Percentiles rank a stretch among this genome's conserved stretches.
phyloP scores from a whole-genome alignment of 2,797 vertebrate species.

The Notamacropus eugenii region DNA sequence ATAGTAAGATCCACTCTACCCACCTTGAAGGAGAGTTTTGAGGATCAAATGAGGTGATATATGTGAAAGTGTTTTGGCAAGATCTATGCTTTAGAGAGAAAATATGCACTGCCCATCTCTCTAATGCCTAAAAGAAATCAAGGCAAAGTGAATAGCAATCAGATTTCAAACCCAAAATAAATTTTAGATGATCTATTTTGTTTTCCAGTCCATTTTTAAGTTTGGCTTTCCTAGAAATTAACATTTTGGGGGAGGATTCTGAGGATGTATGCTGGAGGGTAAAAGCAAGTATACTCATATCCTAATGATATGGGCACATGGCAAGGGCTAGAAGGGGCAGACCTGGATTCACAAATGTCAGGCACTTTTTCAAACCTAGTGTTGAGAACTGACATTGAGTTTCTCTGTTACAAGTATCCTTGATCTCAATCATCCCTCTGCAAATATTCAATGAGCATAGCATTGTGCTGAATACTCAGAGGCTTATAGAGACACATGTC shows the following conservation, averaged over 20 bases:
- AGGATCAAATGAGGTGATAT: background rate
- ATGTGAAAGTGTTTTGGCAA: background rate
- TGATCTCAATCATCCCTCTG: background rate
- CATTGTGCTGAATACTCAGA: background rate
- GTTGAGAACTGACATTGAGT: background rate
- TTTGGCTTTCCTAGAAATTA: conserved; percentile 14
- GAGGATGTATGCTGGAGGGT: background rate
- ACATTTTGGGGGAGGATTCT: background rate
- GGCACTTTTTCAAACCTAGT: background rate
- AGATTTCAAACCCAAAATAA: background rate
- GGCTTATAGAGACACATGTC: background rate
- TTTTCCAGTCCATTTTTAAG: background rate
- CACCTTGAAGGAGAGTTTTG: background rate
- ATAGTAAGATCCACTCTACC: background rate
- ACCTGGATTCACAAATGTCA: conserved; percentile 8
- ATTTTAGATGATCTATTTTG: conserved; percentile 20
- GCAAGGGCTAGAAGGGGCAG: background rate
- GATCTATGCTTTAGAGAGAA: background rate
- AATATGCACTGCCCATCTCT: background rate
- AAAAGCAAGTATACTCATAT: background rate
- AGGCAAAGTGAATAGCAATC: background rate
- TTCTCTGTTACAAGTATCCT: background rate
- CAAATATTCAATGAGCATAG: conserved; percentile 8
- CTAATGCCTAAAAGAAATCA: background rate
- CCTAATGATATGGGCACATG: background rate